A percentile compares a stretch with the other conserved stretches of the same genome.
phyloP scores from a whole-genome alignment of 2,888 invertebrate species.

The Lepidochitona cinerea region DNA sequence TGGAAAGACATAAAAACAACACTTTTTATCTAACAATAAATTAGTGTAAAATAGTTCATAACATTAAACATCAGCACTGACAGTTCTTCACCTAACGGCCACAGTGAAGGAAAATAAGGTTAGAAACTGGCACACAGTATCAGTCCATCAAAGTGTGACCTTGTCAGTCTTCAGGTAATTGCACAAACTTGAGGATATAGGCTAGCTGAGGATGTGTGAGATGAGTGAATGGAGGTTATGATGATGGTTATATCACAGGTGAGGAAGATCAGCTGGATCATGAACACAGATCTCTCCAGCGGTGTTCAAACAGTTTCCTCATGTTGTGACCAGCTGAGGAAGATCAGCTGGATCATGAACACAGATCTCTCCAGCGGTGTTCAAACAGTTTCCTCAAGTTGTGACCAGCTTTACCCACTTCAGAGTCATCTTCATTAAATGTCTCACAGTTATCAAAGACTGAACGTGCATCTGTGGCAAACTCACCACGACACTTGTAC shows the following conservation, averaged over 20 bases:
- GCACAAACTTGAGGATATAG: no score
- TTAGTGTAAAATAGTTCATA: no score
- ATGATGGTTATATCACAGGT: neutral
- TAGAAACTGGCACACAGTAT: no score
- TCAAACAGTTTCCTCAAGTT: slow-evolving; percentile 94
- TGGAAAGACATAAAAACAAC: no score
- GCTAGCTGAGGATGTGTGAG: no score
- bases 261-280: neutral
- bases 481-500: slow-evolving; percentile 93
- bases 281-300: slow-evolving; percentile 82
- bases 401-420: slow-evolving; percentile 96
- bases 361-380: slow-evolving; percentile 83
- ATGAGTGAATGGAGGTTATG: neutral
- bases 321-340: slow-evolving; percentile 94
- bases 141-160: no score
- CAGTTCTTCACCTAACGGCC: no score
- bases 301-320: slow-evolving; percentile 91
- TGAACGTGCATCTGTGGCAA: slow-evolving; percentile 90
- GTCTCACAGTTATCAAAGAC: slow-evolving; percentile 98
- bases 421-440: slow-evolving; percentile 98
- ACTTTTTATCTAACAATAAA: no score
- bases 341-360: no score
- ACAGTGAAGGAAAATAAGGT: no score
- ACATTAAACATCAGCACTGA: no score
- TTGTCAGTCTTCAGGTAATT: no score